Evolutionary conservation across 1,140 invertebrate species (phyloP).

Genomic region (Orchestia grillus): DNA sequence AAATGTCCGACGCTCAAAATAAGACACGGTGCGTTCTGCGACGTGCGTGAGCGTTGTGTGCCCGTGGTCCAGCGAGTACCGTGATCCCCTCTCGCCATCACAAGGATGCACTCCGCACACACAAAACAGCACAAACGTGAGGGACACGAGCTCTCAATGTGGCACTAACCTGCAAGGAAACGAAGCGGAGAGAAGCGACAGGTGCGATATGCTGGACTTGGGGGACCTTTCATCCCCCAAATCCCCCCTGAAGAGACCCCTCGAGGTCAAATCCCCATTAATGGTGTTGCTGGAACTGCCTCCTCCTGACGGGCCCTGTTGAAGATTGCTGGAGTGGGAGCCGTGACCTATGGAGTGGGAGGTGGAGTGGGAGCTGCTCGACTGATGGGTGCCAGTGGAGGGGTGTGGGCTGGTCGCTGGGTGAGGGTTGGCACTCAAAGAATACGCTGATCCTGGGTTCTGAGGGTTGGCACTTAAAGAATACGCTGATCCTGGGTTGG

Average conservation of each 20-base stretch:
- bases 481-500: slow-evolving; percentile 19
- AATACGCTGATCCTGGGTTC: slow-evolving; percentile 25
- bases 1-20: no score
- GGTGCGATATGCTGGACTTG: slow-evolving; percentile 63
- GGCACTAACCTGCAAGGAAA: slow-evolving; percentile 63
- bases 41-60: no score
- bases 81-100: no score
- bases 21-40: no score
- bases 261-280: slow-evolving; percentile 58
- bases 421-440: slow-evolving; percentile 3
- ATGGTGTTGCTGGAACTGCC: slow-evolving; percentile 45
- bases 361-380: slow-evolving; percentile 38
- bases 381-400: slow-evolving; percentile 24
- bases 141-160: neutral
- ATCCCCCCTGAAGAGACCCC: slow-evolving; percentile 28
- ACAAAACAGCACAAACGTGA: no score
- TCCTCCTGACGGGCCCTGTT: neutral
- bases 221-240: slow-evolving; percentile 62
- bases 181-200: slow-evolving; percentile 61
- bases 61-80: no score
- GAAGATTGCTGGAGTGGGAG: slow-evolving; percentile 10
- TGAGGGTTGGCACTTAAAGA: slow-evolving; percentile 31
- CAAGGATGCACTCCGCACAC: no score
- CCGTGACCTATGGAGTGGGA: slow-evolving; percentile 20
- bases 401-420: slow-evolving; percentile 6